phyloP scores from a whole-genome alignment of 2,888 invertebrate genomes.

The Willowsia nigromaculata region DNA sequence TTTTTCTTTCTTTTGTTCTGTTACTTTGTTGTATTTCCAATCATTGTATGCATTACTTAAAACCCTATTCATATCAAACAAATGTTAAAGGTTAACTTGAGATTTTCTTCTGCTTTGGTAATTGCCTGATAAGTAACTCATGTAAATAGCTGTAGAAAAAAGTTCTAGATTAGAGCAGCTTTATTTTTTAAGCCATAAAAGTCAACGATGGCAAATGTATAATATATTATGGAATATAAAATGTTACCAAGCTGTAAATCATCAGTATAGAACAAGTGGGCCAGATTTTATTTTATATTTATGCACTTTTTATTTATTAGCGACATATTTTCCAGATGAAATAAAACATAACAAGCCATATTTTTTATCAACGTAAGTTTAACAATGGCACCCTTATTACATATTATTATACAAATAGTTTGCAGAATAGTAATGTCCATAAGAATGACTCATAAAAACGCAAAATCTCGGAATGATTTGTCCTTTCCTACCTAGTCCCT shows the following conservation, averaged over 20 bases:
- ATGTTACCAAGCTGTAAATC: not conserved
- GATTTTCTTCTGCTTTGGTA: too few relatives aligned
- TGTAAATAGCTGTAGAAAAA: not conserved
- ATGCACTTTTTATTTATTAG: conserved; percentile 23
- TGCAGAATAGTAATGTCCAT: not conserved
- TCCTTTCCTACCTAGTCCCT: conserved; percentile 28
- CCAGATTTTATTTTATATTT: not conserved
- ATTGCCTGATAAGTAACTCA: too few relatives aligned
- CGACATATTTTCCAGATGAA: conserved; percentile 13
- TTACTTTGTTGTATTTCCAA: too few relatives aligned
- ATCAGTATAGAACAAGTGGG: not conserved
- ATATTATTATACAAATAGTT: not conserved
- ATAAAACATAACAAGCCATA: not conserved
- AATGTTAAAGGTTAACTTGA: too few relatives aligned
- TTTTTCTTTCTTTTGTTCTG: too few relatives aligned
- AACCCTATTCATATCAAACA: too few relatives aligned
- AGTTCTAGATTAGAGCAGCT: not conserved
- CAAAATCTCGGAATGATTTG: conserved; percentile 7
- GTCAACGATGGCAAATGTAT: not conserved
- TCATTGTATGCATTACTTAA: too few relatives aligned
- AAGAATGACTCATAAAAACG: conserved; percentile 22
- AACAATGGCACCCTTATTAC: not conserved
- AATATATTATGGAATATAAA: not conserved
- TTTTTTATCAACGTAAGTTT: not conserved
- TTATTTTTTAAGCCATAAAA: not conserved